Evolutionary conservation across 2,113 vertebrate species (phyloP), one percentile per base, ranked within the genome.

Genomic region (Nothoprocta pentlandii): DNA sequence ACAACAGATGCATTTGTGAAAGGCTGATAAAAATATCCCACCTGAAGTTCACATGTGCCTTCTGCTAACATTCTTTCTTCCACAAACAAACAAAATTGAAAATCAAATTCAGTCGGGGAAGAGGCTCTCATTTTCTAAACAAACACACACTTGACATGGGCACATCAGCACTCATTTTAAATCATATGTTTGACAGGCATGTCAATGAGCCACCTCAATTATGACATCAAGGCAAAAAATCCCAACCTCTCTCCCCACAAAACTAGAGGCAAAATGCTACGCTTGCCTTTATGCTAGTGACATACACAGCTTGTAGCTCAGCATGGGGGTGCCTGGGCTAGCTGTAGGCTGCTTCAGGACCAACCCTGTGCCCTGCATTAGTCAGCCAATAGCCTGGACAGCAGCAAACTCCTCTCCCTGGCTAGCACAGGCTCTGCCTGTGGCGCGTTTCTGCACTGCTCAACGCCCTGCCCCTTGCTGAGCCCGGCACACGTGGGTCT

Each of bases 401-500:
- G 62, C 30, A 75, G 51, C n/a, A 80, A 26, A 36, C 2, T 6
- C 14, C 53, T 46, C 42, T 1, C 30, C 12, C 12, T 41, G 25
- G 34, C 19, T 25, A 26, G 10, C 5, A 68, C 8, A 17, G 74
- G 28, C 62, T 54, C 61, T 34, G 16, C 15, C 26, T 54, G 47
- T 28, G 26, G 44, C 42, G 9, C 0, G 0, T 12, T 49, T 36
- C 39, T 34, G 2, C 64, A 30, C 3, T 7, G 20, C 49, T 19
- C 10, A 71, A 11, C 5, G 39, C 61, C 28, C 41, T 28, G 54
- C 21, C 9, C 85, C 58, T 30, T 0, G 36, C 6, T 10, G 15
- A 46, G 16, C 14, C 19, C 46, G 16, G 26, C 66, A 26, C 51
- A 59, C 0, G 0, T 19, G 0, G 21, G 36, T 46, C 47, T 30